phyloP scores from a whole-genome alignment of 1,140 invertebrate species.

The Diorhabda elongata region DNA sequence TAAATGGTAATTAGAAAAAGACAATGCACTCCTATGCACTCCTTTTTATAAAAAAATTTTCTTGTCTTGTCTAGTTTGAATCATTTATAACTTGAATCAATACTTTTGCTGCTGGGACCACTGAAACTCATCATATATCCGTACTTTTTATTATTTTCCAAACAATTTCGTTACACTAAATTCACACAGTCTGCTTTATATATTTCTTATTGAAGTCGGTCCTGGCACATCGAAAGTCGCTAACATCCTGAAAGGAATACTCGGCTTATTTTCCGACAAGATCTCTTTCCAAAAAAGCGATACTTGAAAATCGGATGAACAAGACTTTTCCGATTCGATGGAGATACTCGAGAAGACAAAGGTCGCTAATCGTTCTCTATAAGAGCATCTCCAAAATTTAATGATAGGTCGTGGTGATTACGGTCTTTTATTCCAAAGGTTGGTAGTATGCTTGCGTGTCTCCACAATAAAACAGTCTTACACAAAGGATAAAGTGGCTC shows the following conservation, averaged over 20 bases:
- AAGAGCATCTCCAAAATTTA: constrained; percentile 12
- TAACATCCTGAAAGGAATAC: constrained; percentile 4
- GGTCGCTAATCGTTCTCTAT: constrained; percentile 7
- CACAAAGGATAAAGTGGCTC: not conserved
- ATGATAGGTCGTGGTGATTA: constrained; percentile 12
- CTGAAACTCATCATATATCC: too few species aligned
- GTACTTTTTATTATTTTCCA: too few species aligned
- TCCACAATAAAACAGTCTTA: not conserved
- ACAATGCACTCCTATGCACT: too few species aligned
- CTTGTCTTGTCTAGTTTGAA: too few species aligned
- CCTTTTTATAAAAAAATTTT: too few species aligned
- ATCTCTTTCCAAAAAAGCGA: constrained; percentile 8
- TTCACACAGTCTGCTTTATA: too few species aligned
- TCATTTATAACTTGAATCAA: too few species aligned
- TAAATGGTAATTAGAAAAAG: too few species aligned
- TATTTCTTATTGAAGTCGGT: constrained; percentile 8
- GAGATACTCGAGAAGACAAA: constrained; percentile 11
- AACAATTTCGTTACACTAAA: too few species aligned
- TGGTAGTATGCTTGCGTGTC: constrained; percentile 3
- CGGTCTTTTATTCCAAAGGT: constrained; percentile 6
- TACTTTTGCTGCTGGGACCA: too few species aligned
- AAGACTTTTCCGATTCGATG: constrained; percentile 7
- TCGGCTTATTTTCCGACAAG: not conserved
- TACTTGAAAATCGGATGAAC: constrained; percentile 5
- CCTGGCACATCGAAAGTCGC: constrained; percentile 4